Base-by-base conservation (phyloP, 1,140 invertebrate species). In the Euglossa dilemma region DNA sequence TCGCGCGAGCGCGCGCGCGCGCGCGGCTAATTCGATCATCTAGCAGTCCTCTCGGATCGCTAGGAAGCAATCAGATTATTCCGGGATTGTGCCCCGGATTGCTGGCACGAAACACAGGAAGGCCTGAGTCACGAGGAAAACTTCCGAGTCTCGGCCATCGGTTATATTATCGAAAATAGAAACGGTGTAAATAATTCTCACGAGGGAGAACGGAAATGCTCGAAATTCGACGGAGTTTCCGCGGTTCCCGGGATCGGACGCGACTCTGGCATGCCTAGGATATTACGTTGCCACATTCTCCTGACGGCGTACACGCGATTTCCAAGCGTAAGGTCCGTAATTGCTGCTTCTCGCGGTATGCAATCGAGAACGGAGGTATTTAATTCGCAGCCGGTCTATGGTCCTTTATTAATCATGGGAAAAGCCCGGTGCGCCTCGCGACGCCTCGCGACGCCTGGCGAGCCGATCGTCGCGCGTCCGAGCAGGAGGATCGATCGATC, bases 11-110 rank as follows among this genome's bases (percentile, higher is more conserved):
- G 20, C n/a, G n/a, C n/a, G n/a, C n/a, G n/a, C n/a, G 50, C 20
- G 36, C 67, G 54, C 47, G 20, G 61, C 25, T 57, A 47, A 66
- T 75, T 74, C 61, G 72, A 67, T 50, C 69, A 47, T 75, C 59
- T 1, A n/a, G 25, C 14, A 50, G 43, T 36, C 25, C 56, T 20
- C 28, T 6, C 11, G 43, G 23, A 11, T 66, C 23, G 54, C 43
- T 73, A 63, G 71, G 47, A 12, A 43, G 78, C 69, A 66, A 81
- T 81, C 79, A 36, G 56, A 81, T 81, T 75, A 56, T 64, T 64
- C 47, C 57, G 11, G 45, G 56, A 71, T 71, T 61, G 23, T 56
- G 25, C 16, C 25, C 9, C 16, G 45, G 25, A 25, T 43, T 28
- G 67, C n/a, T 28, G 18, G 25, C 18, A 20, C 7, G 23, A 12